Evolutionary conservation across 2,888 invertebrate species (phyloP).

Genomic region (Philereme vetulata): DNA sequence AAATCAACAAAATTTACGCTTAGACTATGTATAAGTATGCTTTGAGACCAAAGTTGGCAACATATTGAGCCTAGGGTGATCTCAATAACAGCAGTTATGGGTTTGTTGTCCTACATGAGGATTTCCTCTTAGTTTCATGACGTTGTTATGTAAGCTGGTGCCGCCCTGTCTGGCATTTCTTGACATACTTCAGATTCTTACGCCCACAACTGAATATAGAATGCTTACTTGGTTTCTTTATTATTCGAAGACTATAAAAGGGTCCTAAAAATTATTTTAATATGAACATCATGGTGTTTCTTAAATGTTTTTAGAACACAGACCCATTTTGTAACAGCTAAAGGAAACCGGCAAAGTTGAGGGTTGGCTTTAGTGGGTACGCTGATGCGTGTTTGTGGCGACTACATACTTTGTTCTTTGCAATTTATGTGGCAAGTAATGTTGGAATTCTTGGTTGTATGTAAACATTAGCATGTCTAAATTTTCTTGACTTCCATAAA

Average conservation of each 20-base stretch:
- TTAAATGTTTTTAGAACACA: background rate
- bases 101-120: constrained; percentile 57
- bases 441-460: constrained; percentile 10
- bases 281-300: background rate
- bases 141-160: constrained; percentile 57
- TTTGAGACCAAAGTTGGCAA: constrained; percentile 40
- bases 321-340: constrained; percentile 3
- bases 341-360: constrained; percentile 14
- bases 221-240: constrained; percentile 15
- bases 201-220: constrained; percentile 38
- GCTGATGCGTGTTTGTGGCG: constrained; percentile 23
- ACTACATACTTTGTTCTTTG: constrained; percentile 22
- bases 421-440: constrained; percentile 23
- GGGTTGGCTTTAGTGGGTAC: constrained; percentile 16
- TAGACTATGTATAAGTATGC: constrained; percentile 28
- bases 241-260: constrained; percentile 1
- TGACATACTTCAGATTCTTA: constrained; percentile 41
- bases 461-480: constrained; percentile 6
- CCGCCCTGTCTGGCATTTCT: constrained; percentile 59
- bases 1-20: constrained; percentile 20
- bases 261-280: background rate
- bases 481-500: background rate
- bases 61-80: constrained; percentile 37
- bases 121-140: constrained; percentile 41
- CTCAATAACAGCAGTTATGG: constrained; percentile 51